Percentiles rank a stretch among this genome's conserved stretches.
Evolutionary conservation across 2,797 vertebrate genomes (phyloP).

Genomic region (Smutsia gigantea): DNA sequence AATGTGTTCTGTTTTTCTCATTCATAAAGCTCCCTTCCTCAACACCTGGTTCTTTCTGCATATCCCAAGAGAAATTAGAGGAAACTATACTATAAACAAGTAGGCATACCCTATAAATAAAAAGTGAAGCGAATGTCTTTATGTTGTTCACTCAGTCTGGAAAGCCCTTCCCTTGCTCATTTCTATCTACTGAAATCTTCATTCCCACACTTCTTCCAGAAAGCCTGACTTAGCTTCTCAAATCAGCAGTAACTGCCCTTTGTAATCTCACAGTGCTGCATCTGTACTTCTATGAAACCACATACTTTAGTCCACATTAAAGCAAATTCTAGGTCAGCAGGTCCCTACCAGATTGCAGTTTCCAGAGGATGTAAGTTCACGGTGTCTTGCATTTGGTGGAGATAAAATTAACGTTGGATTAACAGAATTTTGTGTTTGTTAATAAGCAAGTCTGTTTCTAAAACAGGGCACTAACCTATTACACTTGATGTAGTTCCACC

Average conservation of each 20-base stretch:
- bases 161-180: neutral
- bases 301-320: neutral
- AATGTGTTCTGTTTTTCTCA: neutral
- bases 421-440: neutral
- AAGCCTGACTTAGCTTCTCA: neutral
- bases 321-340: neutral
- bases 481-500: slow-evolving; percentile 97
- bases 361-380: neutral
- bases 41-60: neutral
- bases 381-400: neutral
- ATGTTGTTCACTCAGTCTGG: neutral
- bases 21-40: neutral
- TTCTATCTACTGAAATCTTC: neutral
- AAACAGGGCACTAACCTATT: slow-evolving; percentile 89
- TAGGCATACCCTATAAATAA: neutral
- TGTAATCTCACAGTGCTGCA: neutral
- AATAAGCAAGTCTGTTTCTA: neutral
- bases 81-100: neutral
- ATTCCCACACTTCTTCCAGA: neutral
- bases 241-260: neutral
- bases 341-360: neutral
- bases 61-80: neutral
- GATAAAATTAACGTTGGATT: neutral
- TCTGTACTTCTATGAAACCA: neutral
- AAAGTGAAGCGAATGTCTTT: neutral